Percentiles rank a stretch among this genome's conserved stretches.
These are phyloP conservation scores for Muricea muricata DNA, from an alignment of 92 coral and sea anemone genomes.

Conservation along the genomic window DNA sequence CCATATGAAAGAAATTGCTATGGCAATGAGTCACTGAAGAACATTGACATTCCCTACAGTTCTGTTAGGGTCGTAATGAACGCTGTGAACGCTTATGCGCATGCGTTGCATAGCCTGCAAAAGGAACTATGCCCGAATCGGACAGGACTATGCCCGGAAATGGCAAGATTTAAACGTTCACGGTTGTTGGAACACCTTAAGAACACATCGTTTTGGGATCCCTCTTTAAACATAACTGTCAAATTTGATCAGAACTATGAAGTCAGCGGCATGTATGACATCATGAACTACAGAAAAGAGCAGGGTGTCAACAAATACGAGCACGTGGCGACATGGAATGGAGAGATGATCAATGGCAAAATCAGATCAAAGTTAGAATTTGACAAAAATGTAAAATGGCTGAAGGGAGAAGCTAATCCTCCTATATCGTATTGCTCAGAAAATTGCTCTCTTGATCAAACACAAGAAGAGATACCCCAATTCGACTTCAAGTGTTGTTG, in stretches of 20 bases:
- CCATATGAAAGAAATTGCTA: slow-evolving; percentile 47
- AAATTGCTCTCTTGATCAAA: slow-evolving; percentile 21
- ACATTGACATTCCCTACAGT: slow-evolving; percentile 65
- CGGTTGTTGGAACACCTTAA: slow-evolving; percentile 66
- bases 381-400: slow-evolving; percentile 47
- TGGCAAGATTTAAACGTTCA: slow-evolving; percentile 66
- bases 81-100: slow-evolving; percentile 87
- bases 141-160: slow-evolving; percentile 61
- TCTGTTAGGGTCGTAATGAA: slow-evolving; percentile 90
- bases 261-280: slow-evolving; percentile 80
- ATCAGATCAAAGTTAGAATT: slow-evolving; percentile 50
- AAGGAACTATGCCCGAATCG: slow-evolving; percentile 59
- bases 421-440: slow-evolving; percentile 52
- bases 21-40: slow-evolving; percentile 54
- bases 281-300: slow-evolving; percentile 73
- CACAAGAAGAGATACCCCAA: background rate
- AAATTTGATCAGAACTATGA: slow-evolving; percentile 81
- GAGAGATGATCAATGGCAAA: slow-evolving; percentile 35
- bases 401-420: background rate
- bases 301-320: slow-evolving; percentile 58
- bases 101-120: slow-evolving; percentile 84
- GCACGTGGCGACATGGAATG: slow-evolving; percentile 82
- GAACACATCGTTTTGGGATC: slow-evolving; percentile 84
- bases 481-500: slow-evolving; percentile 51
- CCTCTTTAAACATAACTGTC: slow-evolving; percentile 63